Base-by-base conservation (phyloP, 2,888 invertebrate species). In the Drosophila setosimentum region DNA sequence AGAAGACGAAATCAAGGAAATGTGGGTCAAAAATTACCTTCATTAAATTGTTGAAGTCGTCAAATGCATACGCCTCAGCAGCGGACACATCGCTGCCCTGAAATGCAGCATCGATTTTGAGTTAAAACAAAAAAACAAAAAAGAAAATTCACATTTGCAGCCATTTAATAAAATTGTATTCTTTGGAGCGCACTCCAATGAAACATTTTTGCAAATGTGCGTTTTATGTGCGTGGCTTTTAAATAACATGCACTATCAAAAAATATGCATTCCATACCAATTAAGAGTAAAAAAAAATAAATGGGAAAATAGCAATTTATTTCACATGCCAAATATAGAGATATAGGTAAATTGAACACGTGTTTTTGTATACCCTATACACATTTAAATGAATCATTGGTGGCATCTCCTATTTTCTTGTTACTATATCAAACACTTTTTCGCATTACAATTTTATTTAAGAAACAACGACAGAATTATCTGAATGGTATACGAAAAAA, bases 41-140 rank as follows among this genome's bases (percentile, higher is more conserved):
- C 91, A 95, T 95, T 80, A 95, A 93, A 91, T 94, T 95, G 91
- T 95, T 95, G 94, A 95, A 94, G 92, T 95, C 95, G 91, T 95
- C 95, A 91, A 95, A 95, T 65, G 95, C 95, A 92, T 94, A 92
- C 68, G 93, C 91, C 90, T 95, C 95, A 78, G 94, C 94, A 32
- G 95, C 95, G 30, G 95, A 95, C 83, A 94, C 95, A 91, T 95
- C 95, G 92, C 95, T 95, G 72, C 94, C 94, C 95, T 95, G 80
- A 32, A 51, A 40, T 11, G 55, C 64, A 69, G 33, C 66, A 71
- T 68, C 54, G 59, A 54, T 66, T 61, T 67, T 59, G 11, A 6
- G n/a, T 40, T 27, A 30, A 32, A 16, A 13, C 13, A 30, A 60
- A 5, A 11, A 57, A 6, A 40, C 45, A 6, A 48, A 68, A 48